Base-by-base conservation (phyloP, 2,888 invertebrate genomes). In the Heteromyza rotundicornis region DNA sequence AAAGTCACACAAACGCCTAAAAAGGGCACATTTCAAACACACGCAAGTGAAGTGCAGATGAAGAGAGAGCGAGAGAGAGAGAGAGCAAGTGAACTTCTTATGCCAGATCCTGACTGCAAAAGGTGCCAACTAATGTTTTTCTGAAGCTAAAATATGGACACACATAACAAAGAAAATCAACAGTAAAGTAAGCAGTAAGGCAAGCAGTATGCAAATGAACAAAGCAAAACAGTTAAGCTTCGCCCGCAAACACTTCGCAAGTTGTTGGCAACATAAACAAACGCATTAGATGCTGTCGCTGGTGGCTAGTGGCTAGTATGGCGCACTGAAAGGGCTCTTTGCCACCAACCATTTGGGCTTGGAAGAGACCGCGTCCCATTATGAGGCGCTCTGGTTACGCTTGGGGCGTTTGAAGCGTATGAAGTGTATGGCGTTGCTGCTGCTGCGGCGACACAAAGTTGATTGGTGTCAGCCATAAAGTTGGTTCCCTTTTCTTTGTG, bases 111-210 rank as follows among this genome's bases (percentile, higher is more conserved):
- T 24, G 50, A 10, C 55, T 14, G 23, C 71, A 23, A 35, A 19
- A 57, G 57, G 51, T 57, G 57, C 57, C 57, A 57, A 57, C 50
- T 50, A 50, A 57, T 57, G 12, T 51, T 51, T 51, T 22, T 17
- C 19, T 35, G 35, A 44, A 56, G 49, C 49, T 27, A 22, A 57
- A 44, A 35, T 57, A 57, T 57, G 57, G 27, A 57, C 49, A 54
- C 54, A 23, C 10, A 27, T 16, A n/a, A 57, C 17, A 50, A 49
- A 47, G 19, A 51, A 24, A 51, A 50, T 65, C 70, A 65, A 66
- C 51, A n/a, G n/a, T n/a, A n/a, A 66, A 65, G 62, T 64, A 63
- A 64, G 55, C 63, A 66, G 65, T 59, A n/a, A n/a, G 64, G 69
- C 53, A 66, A 62, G 24, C 51, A 49, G 51, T 60, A 50, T 62